Evolutionary conservation across 2,797 vertebrate genomes (phyloP).

Genomic region (Remorina albescens): DNA sequence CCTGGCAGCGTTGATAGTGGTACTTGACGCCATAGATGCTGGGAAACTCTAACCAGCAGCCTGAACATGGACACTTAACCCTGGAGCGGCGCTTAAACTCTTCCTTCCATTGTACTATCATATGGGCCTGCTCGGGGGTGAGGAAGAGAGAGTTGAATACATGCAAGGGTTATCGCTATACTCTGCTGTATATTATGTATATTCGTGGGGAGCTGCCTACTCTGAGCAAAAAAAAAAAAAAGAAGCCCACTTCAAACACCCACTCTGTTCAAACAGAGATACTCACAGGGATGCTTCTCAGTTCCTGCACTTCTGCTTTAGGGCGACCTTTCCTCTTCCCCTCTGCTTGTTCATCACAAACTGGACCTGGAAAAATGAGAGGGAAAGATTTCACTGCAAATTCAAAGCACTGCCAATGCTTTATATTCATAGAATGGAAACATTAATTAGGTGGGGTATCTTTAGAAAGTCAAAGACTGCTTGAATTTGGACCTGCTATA

Average conservation of each 20-base stretch:
- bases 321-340: slow-evolving; percentile 94
- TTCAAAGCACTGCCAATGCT: background rate
- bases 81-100: slow-evolving; percentile 95
- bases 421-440: slow-evolving; percentile 16
- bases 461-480: background rate
- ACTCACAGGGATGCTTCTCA: slow-evolving; percentile 96
- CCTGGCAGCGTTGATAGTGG: slow-evolving; percentile 97
- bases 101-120: slow-evolving; percentile 97
- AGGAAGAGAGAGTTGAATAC: slow-evolving; percentile 63
- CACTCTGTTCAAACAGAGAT: slow-evolving; percentile 53
- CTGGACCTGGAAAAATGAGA: slow-evolving; percentile 79
- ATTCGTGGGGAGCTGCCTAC: slow-evolving; percentile 50
- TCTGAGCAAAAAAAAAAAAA: slow-evolving; percentile 43
- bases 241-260: slow-evolving; percentile 53
- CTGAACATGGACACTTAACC: slow-evolving; percentile 94
- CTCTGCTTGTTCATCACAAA: slow-evolving; percentile 88
- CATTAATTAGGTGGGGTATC: background rate
- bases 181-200: slow-evolving; percentile 49
- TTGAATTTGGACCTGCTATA: background rate
- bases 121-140: slow-evolving; percentile 85
- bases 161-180: slow-evolving; percentile 44
- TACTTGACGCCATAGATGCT: slow-evolving; percentile 98
- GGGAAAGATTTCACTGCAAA: slow-evolving; percentile 17
- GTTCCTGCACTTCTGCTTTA: slow-evolving; percentile 91
- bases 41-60: slow-evolving; percentile 98